Evolutionary conservation across 2,797 vertebrate species (phyloP), one percentile per base, ranked within the genome.

Genomic region (Myioborus miniatus): DNA sequence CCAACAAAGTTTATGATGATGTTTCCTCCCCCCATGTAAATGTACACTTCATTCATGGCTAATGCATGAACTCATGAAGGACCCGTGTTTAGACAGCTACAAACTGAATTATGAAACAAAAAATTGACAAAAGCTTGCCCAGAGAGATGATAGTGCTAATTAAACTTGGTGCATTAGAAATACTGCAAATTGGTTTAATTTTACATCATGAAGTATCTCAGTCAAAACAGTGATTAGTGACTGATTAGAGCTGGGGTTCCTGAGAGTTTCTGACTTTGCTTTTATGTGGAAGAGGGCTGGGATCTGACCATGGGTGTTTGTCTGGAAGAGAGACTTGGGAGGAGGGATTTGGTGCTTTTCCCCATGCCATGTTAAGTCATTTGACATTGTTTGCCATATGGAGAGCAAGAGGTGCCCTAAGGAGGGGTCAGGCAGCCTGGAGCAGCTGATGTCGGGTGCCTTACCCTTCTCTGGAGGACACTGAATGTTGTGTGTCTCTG

Each of bases 61-160:
- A 56, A 78, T 89, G 46, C 36, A 85, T 72, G 64, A 83, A 59
- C 26, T 79, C 22, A 19, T 50, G 52, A 55, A 88, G 36, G n/a
- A 55, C 64, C 53, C 77, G 24, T 93, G 70, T 94, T 97, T 96
- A 93, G 78, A 81, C 17, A 93, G 63, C 58, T 79, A 83, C 50
- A 84, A 84, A 89, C 69, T 47, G 81, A 97, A 83, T 87, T 96
- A 27, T 5, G 14, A 32, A 59, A n/a, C 6, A 23, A 15, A 52
- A n/a, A 67, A 59, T 87, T 88, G 93, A 95, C 95, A 83, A 50
- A 80, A 67, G 55, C 63, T 89, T 95, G 53, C 67, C 36, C 50
- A 87, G 82, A 69, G 53, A 96, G 93, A 88, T 88, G 22, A 94
- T 97, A 93, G 83, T 96, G 75, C 76, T 96, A 97, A 96, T 97